Percentiles rank a stretch among this genome's conserved stretches.
Evolutionary conservation across 2,888 invertebrate species (phyloP).

Genomic region (Polydrusus pterygomalis): DNA sequence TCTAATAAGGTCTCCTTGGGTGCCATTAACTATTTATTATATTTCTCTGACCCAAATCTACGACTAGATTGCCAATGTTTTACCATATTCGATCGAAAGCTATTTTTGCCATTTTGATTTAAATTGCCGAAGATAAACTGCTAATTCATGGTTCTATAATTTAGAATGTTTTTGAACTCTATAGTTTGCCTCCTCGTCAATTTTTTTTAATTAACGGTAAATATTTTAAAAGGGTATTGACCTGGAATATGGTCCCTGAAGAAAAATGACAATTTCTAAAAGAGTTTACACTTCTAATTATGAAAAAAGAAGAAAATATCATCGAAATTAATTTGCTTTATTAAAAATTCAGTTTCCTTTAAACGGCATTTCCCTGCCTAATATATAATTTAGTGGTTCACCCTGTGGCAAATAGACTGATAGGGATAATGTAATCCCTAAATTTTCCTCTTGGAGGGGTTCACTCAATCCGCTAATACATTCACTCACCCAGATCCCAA

Average conservation of each 20-base stretch:
- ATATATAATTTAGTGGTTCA: no score
- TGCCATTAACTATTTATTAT: background rate
- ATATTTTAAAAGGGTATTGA: background rate
- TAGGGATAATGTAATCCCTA: no score
- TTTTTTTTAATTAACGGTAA: background rate
- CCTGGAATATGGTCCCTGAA: background rate
- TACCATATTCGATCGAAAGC: background rate
- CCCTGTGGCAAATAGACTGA: no score
- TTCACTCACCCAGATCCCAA: no score
- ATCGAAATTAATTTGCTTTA: no score
- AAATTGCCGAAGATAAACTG: background rate
- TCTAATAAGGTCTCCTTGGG: background rate
- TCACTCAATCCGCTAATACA: no score
- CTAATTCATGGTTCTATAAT: constrained; percentile 2
- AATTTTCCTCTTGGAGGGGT: no score
- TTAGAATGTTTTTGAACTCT: background rate
- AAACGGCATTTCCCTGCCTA: no score
- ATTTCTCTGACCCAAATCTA: background rate
- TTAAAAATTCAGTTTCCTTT: no score
- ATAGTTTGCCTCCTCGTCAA: background rate
- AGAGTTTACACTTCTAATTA: no score
- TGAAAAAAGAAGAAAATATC: no score
- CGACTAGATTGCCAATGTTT: background rate
- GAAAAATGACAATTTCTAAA: no score
- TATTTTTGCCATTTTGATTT: constrained; percentile 3